Percentiles rank a stretch among this genome's conserved stretches.
These are phyloP conservation scores for Peromyscus melanophrys DNA, from an alignment of 2,797 vertebrate genomes.

Conservation along the genomic window DNA sequence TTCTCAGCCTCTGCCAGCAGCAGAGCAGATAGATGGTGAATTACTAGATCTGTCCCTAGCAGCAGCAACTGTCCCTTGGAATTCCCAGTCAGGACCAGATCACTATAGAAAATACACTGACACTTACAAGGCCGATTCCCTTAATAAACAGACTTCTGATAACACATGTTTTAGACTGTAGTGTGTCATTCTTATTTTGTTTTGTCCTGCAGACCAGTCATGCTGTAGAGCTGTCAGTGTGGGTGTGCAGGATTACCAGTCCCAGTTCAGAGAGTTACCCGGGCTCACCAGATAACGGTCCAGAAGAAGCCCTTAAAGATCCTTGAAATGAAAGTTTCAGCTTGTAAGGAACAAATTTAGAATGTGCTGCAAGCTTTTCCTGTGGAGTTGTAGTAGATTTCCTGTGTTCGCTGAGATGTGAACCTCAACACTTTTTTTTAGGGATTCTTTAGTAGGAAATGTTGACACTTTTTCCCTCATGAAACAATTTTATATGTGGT, in stretches of 20 bases:
- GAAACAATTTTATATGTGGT: not conserved
- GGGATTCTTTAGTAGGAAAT: not conserved
- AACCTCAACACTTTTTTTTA: not conserved
- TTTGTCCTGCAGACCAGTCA: not conserved
- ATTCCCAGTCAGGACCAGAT: not conserved
- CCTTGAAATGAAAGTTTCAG: not conserved
- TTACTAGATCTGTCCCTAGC: too few species aligned
- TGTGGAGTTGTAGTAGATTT: not conserved
- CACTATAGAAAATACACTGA: not conserved
- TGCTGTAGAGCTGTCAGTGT: not conserved
- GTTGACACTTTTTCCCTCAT: fast-evolving
- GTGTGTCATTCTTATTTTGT: fast-evolving
- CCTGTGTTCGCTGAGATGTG: not conserved
- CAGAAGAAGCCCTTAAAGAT: not conserved
- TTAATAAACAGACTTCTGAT: not conserved
- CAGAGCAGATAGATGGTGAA: not conserved
- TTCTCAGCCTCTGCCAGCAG: too few species aligned
- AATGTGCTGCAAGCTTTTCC: not conserved
- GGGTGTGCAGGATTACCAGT: not conserved
- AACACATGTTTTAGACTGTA: not conserved
- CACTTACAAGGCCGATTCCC: not conserved
- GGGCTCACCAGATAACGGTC: not conserved
- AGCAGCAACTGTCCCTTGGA: too few species aligned
- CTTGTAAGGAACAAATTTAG: not conserved
- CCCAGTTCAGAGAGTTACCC: not conserved